Evolutionary conservation across 2,888 invertebrate genomes (phyloP).

Genomic region (Acleris literana): DNA sequence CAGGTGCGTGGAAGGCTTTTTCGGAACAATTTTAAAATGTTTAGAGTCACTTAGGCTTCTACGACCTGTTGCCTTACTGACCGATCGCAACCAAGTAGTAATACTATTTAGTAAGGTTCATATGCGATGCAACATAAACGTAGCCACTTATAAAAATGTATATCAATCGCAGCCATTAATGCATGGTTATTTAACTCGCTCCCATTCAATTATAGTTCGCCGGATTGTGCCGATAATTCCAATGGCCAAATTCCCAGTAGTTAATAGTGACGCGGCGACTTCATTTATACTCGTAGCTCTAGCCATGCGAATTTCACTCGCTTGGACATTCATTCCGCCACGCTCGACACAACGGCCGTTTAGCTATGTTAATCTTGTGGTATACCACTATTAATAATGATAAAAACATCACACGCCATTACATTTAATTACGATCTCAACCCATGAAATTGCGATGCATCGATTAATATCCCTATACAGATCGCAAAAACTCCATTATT

Average conservation of each 20-base stretch:
- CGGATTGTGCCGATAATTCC: conserved; percentile 73
- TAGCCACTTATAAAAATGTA: conserved; percentile 48
- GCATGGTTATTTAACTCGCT: conserved; percentile 71
- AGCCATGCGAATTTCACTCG: conserved; percentile 57
- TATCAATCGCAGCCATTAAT: conserved; percentile 70
- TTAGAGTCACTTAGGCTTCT: too few relatives aligned
- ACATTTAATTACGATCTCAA: conserved; percentile 51
- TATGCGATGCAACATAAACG: neutral
- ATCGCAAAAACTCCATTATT: conserved; percentile 29
- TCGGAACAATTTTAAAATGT: too few relatives aligned
- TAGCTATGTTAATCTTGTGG: conserved; percentile 62
- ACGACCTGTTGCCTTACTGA: too few relatives aligned
- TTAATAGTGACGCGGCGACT: conserved; percentile 62
- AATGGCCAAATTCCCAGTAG: conserved; percentile 72
- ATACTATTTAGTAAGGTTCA: too few relatives aligned
- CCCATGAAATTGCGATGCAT: conserved; percentile 48
- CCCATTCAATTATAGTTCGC: conserved; percentile 74
- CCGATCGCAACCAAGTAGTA: too few relatives aligned
- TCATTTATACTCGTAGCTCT: conserved; percentile 71
- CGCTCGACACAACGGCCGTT: conserved; percentile 61
- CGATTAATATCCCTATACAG: conserved; percentile 43
- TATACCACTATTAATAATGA: conserved; percentile 45
- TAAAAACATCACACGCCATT: conserved; percentile 56
- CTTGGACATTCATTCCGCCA: conserved; percentile 62
- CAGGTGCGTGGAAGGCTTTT: too few relatives aligned